Evolutionary conservation across 2,113 vertebrate species (phyloP), one percentile per base, ranked within the genome.

Genomic region (Halichoerus grypus): DNA sequence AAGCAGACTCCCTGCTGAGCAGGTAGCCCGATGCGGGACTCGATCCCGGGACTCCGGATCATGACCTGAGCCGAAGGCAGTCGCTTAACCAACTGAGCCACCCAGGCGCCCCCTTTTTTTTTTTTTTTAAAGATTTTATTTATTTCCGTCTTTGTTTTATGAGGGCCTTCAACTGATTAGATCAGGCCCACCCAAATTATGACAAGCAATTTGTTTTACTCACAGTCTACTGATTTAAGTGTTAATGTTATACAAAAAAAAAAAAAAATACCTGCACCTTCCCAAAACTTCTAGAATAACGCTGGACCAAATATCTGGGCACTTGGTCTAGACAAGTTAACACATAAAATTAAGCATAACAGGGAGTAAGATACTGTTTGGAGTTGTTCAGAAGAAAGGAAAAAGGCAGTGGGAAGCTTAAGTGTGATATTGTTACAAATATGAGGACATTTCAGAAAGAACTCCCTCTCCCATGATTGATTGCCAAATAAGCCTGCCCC

Each of bases 261-360:
- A 87, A n/a, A 87, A 46, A 4, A 26, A 69, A 69, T 33, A 69
- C 53, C 67, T 63, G 15, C 31, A 51, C 6, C 26, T 89, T 94
- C 63, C 87, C 49, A 90, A 83, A 96, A 87, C 53, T 36, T 33
- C 87, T 91, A 71, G 59, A 72, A 77, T 93, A 80, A 91, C 18
- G 14, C 83, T 83, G 91, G 88, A 88, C 19, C 51, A 88, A 61
- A 53, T 97, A 91, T 71, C 76, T 63, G 67, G 22, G 57, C 26
- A n/a, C 55, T 61, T 86, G 65, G 26, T 93, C 59, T 92, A 91
- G 76, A 31, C n/a, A 71, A 53, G 19, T 42, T 82, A 82, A 95
- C 42, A 53, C 12, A 79, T 79, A 71, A 95, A 67, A n/a, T 69
- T 74, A 82, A 83, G 7, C 42, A 79, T 88, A 7, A 22, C 10